Evolutionary conservation across 64 coral and sea anemone genomes (phyloP).

Genomic region (Pocillopora verrucosa): DNA sequence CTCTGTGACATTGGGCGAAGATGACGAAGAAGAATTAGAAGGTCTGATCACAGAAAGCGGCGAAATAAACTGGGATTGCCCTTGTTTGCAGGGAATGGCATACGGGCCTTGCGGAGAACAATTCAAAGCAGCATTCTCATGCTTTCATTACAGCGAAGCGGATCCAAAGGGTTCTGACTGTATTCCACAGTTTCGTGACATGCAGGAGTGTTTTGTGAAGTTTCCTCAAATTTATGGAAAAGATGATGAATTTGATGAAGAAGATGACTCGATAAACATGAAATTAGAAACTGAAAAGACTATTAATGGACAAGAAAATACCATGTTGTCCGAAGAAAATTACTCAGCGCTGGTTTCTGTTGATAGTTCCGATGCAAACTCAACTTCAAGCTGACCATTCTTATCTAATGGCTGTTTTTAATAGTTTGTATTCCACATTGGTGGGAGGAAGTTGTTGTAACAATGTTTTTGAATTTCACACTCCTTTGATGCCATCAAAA

Average conservation of each 20-base stretch:
- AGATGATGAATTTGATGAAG: constrained; percentile 73
- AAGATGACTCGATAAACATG: constrained; percentile 28
- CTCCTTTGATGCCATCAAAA: not conserved
- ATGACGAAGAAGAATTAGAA: constrained; percentile 86
- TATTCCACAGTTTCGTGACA: constrained; percentile 90
- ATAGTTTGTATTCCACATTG: not conserved
- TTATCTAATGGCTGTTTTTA: not conserved
- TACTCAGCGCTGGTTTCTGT: not conserved
- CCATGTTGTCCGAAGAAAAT: not conserved
- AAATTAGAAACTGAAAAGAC: constrained; percentile 42
- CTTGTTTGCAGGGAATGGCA: constrained; percentile 97
- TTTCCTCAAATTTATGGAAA: constrained; percentile 98
- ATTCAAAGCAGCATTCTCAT: constrained; percentile 92
- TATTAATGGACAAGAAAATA: not conserved
- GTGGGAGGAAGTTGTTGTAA: not conserved
- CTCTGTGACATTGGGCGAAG: constrained; percentile 62
- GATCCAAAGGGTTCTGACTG: constrained; percentile 95
- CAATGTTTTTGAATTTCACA: not conserved
- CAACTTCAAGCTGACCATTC: constrained; percentile 6
- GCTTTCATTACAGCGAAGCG: constrained; percentile 92
- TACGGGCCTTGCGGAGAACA: constrained; percentile 94
- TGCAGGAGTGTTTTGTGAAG: constrained; percentile 94
- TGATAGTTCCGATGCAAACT: not conserved
- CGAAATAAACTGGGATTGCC: constrained; percentile 99
- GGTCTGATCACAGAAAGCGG: constrained; percentile 94